phyloP scores from a whole-genome alignment of 2,888 invertebrate genomes.

The Drosophila prostipennis region DNA sequence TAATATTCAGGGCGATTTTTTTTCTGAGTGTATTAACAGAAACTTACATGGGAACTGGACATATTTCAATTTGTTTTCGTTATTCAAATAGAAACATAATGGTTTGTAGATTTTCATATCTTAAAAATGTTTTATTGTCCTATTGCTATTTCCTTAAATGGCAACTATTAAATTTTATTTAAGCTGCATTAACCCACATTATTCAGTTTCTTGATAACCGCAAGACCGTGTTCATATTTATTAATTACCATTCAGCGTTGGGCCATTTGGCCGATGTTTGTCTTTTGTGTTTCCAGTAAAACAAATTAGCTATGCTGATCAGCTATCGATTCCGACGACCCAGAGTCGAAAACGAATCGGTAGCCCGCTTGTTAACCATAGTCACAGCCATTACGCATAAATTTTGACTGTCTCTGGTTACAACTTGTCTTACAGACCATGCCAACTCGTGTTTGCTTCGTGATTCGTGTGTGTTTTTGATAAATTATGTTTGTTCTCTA shows the following conservation, averaged over 20 bases:
- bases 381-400: conserved; percentile 47
- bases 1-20: no score
- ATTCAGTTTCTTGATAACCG: conserved; percentile 19
- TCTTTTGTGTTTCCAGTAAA: conserved; percentile 16
- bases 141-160: neutral
- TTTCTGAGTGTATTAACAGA: no score
- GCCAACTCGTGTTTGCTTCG: conserved; percentile 31
- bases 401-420: conserved; percentile 47
- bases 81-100: no score
- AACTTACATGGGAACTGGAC: neutral
- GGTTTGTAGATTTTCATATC: no score
- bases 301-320: conserved; percentile 52
- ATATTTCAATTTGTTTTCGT: no score
- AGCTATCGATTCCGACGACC: conserved; percentile 48
- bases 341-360: conserved; percentile 31
- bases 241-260: conserved; percentile 15
- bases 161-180: conserved; percentile 4
- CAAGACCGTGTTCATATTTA: conserved; percentile 17
- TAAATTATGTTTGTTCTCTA: conserved; percentile 28
- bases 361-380: conserved; percentile 44
- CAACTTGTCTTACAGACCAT: conserved; percentile 44
- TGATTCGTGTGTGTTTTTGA: conserved; percentile 23
- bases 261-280: conserved; percentile 18
- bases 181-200: conserved; percentile 15
- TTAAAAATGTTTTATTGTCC: no score